Conservation (phyloP, 2,797 vertebrate species). For the Tangara arthus region DNA sequence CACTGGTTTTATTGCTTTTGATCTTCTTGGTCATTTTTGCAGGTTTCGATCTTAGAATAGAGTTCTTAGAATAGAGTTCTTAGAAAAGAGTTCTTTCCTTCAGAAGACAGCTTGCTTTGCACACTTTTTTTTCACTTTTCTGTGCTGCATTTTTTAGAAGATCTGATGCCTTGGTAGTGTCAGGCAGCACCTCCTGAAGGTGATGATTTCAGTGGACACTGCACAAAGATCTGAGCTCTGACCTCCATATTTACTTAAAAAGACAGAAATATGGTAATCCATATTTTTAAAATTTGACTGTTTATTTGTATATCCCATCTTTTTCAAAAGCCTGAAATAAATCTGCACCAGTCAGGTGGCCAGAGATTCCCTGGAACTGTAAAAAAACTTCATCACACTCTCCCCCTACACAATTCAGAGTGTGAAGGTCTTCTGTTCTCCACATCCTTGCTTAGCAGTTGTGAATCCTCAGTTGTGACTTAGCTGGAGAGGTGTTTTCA, state of each 20-base stretch:
- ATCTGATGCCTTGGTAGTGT: background rate
- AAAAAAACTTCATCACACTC: background rate
- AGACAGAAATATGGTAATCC: background rate
- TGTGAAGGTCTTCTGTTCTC: background rate
- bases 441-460: accelerated
- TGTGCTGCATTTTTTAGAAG: background rate
- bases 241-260: background rate
- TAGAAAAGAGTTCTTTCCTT: background rate
- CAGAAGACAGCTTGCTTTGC: background rate
- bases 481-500: background rate
- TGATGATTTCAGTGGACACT: background rate
- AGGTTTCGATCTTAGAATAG: background rate
- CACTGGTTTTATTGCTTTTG: background rate
- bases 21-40: background rate
- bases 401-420: background rate
- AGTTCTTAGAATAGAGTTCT: background rate
- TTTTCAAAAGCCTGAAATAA: background rate
- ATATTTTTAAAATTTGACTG: background rate
- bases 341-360: background rate
- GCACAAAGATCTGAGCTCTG: background rate
- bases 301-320: background rate
- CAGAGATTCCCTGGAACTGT: background rate
- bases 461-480: background rate
- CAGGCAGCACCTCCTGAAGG: background rate
- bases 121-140: background rate